A percentile compares a stretch with the other conserved stretches of the same genome.
Evolutionary conservation across 2,888 invertebrate species (phyloP).

Genomic region (Camponotus fellah): DNA sequence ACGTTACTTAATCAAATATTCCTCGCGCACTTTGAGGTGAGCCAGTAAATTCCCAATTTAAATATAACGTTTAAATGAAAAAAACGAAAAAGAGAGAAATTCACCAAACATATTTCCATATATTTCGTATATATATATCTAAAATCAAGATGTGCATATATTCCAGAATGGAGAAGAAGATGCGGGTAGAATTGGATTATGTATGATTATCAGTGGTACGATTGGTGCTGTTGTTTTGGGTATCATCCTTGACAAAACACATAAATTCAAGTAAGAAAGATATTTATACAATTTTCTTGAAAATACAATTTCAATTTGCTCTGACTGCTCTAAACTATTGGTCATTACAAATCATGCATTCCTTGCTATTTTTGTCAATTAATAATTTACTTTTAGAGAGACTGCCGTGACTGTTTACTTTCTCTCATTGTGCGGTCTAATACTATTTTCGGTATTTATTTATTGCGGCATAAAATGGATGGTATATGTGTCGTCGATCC

Average conservation of each 20-base stretch:
- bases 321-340: neutral
- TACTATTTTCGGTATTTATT: conserved; percentile 78
- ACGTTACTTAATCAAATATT: conserved; percentile 88
- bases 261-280: conserved; percentile 88
- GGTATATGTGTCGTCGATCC: conserved; percentile 77
- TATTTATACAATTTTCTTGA: conserved; percentile 7
- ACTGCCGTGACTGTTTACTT: conserved; percentile 86
- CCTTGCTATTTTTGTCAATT: neutral
- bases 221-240: conserved; percentile 89
- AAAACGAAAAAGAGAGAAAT: neutral
- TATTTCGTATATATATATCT: neutral
- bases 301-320: neutral
- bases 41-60: conserved; percentile 53
- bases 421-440: conserved; percentile 79
- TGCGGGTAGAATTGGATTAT: conserved; percentile 89
- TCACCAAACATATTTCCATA: neutral
- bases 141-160: neutral
- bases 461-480: conserved; percentile 78
- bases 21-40: conserved; percentile 85
- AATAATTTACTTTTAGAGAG: conserved; percentile 85
- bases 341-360: neutral
- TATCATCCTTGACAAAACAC: conserved; percentile 89
- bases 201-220: conserved; percentile 89
- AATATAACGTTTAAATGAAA: no score
- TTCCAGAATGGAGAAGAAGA: conserved; percentile 87